Evolutionary conservation across 1,140 invertebrate genomes (phyloP).

Genomic region (Drosophila sulfurigaster): DNA sequence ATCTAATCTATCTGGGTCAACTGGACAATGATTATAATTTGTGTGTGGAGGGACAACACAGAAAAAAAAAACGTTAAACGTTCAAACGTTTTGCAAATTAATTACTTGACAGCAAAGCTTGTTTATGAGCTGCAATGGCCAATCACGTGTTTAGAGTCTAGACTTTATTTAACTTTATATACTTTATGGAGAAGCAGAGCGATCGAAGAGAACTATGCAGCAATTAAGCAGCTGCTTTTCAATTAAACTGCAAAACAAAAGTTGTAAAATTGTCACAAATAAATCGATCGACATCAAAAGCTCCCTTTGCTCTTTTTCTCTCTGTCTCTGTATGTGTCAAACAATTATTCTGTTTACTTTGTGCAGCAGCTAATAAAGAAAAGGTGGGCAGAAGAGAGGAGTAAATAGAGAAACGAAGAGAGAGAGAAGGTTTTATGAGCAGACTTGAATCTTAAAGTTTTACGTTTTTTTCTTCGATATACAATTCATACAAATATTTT

Average conservation of each 20-base stretch:
- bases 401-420: background rate
- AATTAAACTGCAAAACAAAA: conserved; percentile 39
- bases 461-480: background rate
- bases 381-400: background rate
- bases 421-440: too few species aligned
- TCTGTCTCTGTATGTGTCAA: background rate
- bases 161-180: background rate
- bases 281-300: background rate
- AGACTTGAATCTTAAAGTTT: background rate
- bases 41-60: too few species aligned
- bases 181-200: background rate
- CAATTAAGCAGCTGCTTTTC: conserved; percentile 13
- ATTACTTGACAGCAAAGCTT: conserved; percentile 52
- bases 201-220: background rate
- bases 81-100: conserved; percentile 50
- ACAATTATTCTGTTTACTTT: conserved; percentile 67
- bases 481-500: conserved; percentile 17
- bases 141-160: conserved; percentile 51
- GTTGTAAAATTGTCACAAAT: conserved; percentile 42
- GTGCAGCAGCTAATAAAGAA: background rate
- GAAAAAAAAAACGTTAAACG: conserved; percentile 36
- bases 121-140: conserved; percentile 51
- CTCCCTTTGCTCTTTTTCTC: too few species aligned
- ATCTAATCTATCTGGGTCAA: conserved; percentile 55
- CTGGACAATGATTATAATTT: conserved; percentile 34